phyloP scores from a whole-genome alignment of 1,140 invertebrate species.

The Drosophila ficusphila region DNA sequence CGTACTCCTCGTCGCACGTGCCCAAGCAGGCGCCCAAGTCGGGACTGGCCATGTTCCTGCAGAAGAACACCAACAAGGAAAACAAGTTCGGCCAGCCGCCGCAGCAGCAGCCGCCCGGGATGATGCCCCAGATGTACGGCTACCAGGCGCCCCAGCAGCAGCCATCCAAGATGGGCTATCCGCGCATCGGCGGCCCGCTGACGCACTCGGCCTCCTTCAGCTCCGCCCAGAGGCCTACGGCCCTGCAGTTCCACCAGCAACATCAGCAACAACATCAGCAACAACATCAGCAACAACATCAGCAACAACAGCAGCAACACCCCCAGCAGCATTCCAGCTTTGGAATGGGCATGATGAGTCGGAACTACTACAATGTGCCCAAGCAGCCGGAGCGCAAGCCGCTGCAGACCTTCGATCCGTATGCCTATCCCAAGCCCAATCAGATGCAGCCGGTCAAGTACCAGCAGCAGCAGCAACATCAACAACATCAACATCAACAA shows the following conservation, averaged over 20 bases:
- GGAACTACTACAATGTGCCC: conserved; percentile 70
- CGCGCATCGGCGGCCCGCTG: conserved; percentile 41
- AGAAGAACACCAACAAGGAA: conserved; percentile 75
- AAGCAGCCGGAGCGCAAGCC: conserved; percentile 73
- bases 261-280: conserved; percentile 9
- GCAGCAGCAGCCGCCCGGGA: conserved; percentile 47
- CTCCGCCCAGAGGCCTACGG: conserved; percentile 55
- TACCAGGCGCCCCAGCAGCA: conserved; percentile 37
- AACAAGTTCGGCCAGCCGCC: conserved; percentile 68
- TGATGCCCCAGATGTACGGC: conserved; percentile 68
- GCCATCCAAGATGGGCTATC: conserved; percentile 34
- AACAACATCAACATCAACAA: conserved; percentile 23
- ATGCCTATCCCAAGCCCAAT: conserved; percentile 72
- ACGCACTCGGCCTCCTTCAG: conserved; percentile 69
- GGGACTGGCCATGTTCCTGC: conserved; percentile 58
- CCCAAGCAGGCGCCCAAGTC: conserved; percentile 56
- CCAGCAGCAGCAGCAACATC: conserved; percentile 45
- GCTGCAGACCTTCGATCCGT: conserved; percentile 81
- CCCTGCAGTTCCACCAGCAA: conserved; percentile 53
- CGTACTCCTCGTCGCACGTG: conserved; percentile 70
- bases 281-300: conserved; percentile 20
- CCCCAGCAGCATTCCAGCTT: conserved; percentile 47
- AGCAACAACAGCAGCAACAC: conserved; percentile 27
- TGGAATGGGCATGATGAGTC: conserved; percentile 69
- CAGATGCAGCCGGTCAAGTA: conserved; percentile 65